A percentile compares a stretch with the other conserved stretches of the same genome.
These are phyloP conservation scores for Peromyscus polionotus DNA, from an alignment of 2,113 vertebrate species.

Conservation along the genomic window DNA sequence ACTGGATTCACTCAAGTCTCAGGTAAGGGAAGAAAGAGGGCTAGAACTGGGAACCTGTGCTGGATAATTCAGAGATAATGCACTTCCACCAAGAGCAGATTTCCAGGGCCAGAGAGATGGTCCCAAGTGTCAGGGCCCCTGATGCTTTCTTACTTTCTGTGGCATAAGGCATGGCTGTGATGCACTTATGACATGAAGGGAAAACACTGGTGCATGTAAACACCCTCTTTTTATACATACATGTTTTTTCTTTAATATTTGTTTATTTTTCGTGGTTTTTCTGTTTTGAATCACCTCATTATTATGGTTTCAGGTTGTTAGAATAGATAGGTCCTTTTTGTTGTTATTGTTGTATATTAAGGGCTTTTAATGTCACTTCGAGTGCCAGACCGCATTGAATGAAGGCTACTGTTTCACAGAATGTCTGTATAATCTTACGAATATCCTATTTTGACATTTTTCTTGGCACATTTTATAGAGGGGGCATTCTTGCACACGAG, in stretches of 20 bases:
- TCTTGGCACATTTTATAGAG: not conserved
- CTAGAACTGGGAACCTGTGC: not conserved
- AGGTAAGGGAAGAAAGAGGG: not conserved
- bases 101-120: not conserved
- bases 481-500: not conserved
- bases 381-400: not conserved
- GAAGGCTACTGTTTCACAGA: not conserved
- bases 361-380: not conserved
- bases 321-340: not conserved
- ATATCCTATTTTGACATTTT: not conserved
- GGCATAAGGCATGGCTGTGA: not conserved
- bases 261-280: not conserved
- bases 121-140: not conserved
- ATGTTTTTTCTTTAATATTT: not conserved
- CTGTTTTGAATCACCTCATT: not conserved
- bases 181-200: not conserved
- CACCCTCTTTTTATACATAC: not conserved
- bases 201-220: not conserved
- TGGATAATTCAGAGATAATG: not conserved
- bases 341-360: not conserved
- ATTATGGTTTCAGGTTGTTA: not conserved
- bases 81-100: not conserved
- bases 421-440: not conserved
- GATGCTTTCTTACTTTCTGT: not conserved
- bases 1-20: not conserved